These are phyloP conservation scores for Sylvia borin DNA, from an alignment of 2,797 vertebrate species.

Conservation along the genomic window DNA sequence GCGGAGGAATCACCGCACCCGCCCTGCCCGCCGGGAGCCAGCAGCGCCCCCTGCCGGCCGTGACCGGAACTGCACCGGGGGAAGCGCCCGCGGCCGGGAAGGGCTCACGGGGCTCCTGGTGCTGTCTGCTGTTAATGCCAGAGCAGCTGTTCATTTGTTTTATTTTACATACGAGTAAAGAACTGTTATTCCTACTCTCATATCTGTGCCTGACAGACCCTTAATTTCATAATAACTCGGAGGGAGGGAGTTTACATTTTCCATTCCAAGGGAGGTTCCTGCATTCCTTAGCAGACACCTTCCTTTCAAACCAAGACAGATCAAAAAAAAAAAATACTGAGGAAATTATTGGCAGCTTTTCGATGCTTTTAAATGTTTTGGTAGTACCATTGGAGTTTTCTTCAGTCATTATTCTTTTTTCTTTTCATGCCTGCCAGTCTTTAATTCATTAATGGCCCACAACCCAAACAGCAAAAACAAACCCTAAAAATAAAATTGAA, in stretches of 20 bases:
- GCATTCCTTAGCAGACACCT: background rate
- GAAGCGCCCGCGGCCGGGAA: fast-evolving
- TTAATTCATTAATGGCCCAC: background rate
- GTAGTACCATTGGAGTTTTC: background rate
- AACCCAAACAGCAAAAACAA: background rate
- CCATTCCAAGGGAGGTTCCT: background rate
- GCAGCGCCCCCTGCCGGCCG: background rate
- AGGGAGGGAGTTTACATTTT: background rate
- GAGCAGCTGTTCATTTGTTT: background rate
- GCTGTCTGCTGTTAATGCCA: too few relatives aligned
- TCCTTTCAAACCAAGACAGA: background rate
- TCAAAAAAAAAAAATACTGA: background rate
- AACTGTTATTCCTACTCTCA: background rate
- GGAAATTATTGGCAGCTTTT: background rate
- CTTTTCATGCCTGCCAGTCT: background rate
- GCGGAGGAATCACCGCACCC: fast-evolving
- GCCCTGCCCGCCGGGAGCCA: background rate
- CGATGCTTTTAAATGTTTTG: background rate
- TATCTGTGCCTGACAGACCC: too few relatives aligned
- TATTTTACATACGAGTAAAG: background rate
- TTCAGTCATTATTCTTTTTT: background rate
- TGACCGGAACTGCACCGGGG: background rate
- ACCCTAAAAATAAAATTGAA: background rate
- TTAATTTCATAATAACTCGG: background rate
- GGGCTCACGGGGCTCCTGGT: fast-evolving